Evolutionary conservation across 2,797 vertebrate species (phyloP).

Genomic region (Notoglanidium macrostoma): DNA sequence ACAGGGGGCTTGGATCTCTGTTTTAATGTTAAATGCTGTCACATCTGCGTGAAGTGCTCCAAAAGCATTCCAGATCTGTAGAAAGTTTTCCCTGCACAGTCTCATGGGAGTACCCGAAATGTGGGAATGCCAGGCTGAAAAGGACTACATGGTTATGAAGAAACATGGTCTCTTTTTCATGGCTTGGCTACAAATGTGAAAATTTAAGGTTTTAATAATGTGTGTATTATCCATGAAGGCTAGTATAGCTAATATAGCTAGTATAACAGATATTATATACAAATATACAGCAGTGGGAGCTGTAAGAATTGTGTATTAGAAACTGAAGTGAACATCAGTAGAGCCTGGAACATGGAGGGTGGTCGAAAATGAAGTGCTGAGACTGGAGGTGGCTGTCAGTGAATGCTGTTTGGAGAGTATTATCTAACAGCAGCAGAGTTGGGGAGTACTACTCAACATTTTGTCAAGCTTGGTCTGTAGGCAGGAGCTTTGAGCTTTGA

Average conservation of each 20-base stretch:
- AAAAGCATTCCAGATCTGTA: constrained; percentile 27
- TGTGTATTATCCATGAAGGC: not conserved
- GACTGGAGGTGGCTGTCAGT: not conserved
- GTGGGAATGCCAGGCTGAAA: constrained; percentile 23
- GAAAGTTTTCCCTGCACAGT: constrained; percentile 10
- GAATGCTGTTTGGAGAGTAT: constrained; percentile 21
- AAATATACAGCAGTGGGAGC: not conserved
- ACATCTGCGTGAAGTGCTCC: constrained; percentile 5
- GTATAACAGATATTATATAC: not conserved
- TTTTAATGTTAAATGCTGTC: constrained; percentile 31
- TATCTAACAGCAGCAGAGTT: constrained; percentile 23
- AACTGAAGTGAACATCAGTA: not conserved
- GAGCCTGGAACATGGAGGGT: constrained; percentile 15
- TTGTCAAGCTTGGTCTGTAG: constrained; percentile 16
- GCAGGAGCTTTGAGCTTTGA: not conserved
- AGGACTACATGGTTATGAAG: not conserved
- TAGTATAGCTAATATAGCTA: not conserved
- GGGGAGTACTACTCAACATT: not conserved
- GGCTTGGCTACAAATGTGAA: constrained; percentile 3
- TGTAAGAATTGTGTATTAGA: not conserved
- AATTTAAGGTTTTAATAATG: constrained; percentile 3
- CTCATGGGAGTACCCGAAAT: constrained; percentile 5
- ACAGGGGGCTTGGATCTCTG: constrained; percentile 3
- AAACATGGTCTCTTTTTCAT: constrained; percentile 4
- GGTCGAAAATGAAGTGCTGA: constrained; percentile 7